These are phyloP conservation scores for Echinarachnius parma DNA, from an alignment of 53 echinoderm and acorn worm species.

Conservation along the genomic window DNA sequence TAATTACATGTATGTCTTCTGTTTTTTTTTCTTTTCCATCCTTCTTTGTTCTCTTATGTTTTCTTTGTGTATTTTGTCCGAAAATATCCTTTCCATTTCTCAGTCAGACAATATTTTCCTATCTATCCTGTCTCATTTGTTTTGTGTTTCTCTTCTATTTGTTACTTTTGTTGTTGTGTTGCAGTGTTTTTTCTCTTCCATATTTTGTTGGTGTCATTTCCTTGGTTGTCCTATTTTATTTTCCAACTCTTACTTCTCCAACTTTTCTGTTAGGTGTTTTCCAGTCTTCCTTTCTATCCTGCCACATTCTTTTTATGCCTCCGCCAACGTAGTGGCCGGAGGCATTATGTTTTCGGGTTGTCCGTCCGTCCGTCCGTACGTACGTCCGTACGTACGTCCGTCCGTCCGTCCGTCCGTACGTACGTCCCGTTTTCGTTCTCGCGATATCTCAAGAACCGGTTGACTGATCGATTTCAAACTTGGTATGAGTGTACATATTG, in stretches of 20 bases:
- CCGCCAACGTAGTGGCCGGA: no score
- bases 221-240: background rate
- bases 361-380: no score
- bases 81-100: no score
- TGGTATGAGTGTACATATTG: no score
- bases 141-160: background rate
- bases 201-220: background rate
- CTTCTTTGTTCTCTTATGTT: background rate
- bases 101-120: no score
- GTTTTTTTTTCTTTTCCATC: background rate
- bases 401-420: no score
- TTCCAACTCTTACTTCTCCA: background rate
- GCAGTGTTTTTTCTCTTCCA: background rate
- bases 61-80: background rate
- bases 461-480: no score
- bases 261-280: background rate
- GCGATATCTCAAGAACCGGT: no score
- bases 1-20: background rate
- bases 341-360: no score
- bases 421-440: no score
- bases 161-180: background rate
- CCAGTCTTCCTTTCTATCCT: background rate
- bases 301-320: conserved; percentile 16
- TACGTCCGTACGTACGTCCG: no score
- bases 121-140: no score